These are phyloP conservation scores for Pangasius macronema DNA, from an alignment of 2,797 vertebrate species.

Conservation along the genomic window DNA sequence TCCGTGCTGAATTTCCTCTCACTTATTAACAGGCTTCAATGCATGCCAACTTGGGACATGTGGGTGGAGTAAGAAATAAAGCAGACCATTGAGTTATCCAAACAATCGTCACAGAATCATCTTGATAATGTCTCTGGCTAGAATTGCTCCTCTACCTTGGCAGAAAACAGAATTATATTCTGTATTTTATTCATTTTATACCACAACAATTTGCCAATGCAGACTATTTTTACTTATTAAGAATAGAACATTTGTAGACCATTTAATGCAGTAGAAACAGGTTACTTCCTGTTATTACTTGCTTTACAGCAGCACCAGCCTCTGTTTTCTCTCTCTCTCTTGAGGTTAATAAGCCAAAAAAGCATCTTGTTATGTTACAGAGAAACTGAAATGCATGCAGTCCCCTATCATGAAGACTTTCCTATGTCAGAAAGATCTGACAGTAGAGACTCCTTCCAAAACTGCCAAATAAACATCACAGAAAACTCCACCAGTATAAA, in stretches of 20 bases:
- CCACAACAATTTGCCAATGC: not conserved
- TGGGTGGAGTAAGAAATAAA: slow-evolving; percentile 25
- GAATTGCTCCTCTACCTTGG: not conserved
- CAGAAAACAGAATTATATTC: not conserved
- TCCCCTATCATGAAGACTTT: not conserved
- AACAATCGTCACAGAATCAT: slow-evolving; percentile 1
- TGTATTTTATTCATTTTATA: not conserved
- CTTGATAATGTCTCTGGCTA: not conserved
- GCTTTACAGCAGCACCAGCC: not conserved
- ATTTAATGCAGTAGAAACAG: not conserved
- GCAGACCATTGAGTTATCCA: slow-evolving; percentile 16
- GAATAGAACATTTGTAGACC: not conserved
- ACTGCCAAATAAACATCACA: not conserved
- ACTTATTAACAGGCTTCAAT: slow-evolving; percentile 4
- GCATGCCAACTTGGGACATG: slow-evolving; percentile 15
- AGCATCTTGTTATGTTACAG: not conserved
- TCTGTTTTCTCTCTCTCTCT: not conserved
- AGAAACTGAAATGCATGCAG: not conserved
- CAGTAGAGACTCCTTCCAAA: not conserved
- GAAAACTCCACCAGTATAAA: not conserved
- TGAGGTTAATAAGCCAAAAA: not conserved
- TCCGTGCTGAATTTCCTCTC: slow-evolving; percentile 2
- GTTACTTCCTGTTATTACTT: not conserved
- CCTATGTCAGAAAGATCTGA: not conserved
- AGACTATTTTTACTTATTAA: not conserved